Evolutionary conservation across 2,113 vertebrate genomes (phyloP).

Genomic region (Cavia porcellus): DNA sequence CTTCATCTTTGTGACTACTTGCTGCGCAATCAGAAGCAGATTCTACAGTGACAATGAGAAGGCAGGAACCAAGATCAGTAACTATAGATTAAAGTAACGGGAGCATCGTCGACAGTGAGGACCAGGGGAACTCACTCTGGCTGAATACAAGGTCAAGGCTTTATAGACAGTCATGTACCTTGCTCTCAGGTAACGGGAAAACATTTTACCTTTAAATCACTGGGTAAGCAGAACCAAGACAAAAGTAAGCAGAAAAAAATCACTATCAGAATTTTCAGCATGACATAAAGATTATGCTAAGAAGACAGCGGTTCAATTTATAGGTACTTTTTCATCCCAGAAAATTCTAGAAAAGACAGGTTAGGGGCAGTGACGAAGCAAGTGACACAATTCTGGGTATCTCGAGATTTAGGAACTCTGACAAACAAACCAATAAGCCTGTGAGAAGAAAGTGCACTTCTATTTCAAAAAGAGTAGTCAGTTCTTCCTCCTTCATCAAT

Average conservation of each 20-base stretch:
- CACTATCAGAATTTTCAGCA: neutral
- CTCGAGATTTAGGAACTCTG: conserved; percentile 12
- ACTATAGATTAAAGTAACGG: conserved; percentile 47
- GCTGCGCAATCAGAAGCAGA: neutral
- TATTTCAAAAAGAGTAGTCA: neutral
- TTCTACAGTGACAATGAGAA: neutral
- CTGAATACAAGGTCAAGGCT: conserved; percentile 17
- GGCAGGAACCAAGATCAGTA: conserved; percentile 11
- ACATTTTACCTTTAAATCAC: conserved; percentile 1
- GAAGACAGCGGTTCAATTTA: neutral
- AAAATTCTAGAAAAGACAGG: neutral
- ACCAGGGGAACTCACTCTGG: neutral
- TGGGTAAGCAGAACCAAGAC: neutral
- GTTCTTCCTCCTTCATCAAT: neutral
- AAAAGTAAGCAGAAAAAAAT: neutral
- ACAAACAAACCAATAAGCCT: neutral
- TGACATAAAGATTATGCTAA: neutral
- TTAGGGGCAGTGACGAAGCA: neutral
- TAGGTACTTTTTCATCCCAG: neutral
- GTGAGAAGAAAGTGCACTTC: neutral
- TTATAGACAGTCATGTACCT: neutral
- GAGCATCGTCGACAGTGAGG: neutral
- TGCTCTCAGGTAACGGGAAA: neutral
- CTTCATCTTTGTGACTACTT: neutral
- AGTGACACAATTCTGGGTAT: neutral